Conservation (phyloP, 2,888 invertebrate species). For the Heliconius sara region DNA sequence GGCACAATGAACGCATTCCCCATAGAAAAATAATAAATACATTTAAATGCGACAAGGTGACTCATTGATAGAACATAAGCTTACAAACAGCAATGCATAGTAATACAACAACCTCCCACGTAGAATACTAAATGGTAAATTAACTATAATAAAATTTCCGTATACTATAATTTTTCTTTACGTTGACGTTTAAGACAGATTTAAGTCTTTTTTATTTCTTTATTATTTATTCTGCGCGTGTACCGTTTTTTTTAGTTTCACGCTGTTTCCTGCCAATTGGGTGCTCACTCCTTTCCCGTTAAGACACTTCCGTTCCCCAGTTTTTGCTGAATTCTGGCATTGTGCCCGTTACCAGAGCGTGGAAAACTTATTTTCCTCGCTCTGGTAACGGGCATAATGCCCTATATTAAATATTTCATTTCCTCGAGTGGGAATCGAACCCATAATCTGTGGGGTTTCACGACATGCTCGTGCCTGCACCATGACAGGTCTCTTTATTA, state of each 20-base stretch:
- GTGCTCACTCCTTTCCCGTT: too few relatives aligned
- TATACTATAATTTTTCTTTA: constrained; percentile 17
- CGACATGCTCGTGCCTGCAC: too few relatives aligned
- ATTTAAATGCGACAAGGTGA: constrained; percentile 40
- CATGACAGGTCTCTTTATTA: too few relatives aligned
- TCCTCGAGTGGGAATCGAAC: too few relatives aligned
- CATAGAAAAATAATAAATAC: constrained; percentile 35
- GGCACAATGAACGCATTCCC: constrained; percentile 14
- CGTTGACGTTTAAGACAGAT: constrained; percentile 17
- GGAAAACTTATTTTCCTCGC: too few relatives aligned
- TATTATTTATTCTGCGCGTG: background rate
- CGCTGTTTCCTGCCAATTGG: background rate
- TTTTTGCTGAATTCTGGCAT: too few relatives aligned
- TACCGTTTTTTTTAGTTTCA: background rate
- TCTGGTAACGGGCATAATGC: too few relatives aligned
- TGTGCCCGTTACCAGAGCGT: too few relatives aligned
- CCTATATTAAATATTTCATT: too few relatives aligned
- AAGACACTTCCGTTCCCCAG: too few relatives aligned
- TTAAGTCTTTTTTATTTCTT: constrained; percentile 12
- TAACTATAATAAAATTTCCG: constrained; percentile 36
- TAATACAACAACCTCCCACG: constrained; percentile 38
- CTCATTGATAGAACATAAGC: constrained; percentile 43
- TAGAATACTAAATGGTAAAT: constrained; percentile 40
- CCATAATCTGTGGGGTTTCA: too few relatives aligned
- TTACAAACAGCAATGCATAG: constrained; percentile 33